A percentile compares a stretch with the other conserved stretches of the same genome.
phyloP scores from a whole-genome alignment of 1,140 invertebrate species.

The Platorchestia sp. region DNA sequence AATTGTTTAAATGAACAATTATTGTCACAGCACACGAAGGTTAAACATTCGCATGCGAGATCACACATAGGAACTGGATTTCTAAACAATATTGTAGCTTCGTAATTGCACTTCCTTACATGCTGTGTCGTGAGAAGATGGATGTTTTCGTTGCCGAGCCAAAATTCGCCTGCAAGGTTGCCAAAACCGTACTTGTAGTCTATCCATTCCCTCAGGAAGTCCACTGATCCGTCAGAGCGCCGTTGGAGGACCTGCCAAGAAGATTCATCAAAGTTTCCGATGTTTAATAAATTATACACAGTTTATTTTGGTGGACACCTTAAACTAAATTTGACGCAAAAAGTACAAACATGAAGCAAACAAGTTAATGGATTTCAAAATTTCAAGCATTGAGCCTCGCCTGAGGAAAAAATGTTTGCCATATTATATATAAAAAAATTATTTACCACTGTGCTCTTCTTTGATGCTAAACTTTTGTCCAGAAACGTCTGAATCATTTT shows the following conservation, averaged over 20 bases:
- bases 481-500: no score
- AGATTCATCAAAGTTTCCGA: background rate
- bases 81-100: background rate
- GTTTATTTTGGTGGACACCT: no score
- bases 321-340: no score
- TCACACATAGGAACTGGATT: background rate
- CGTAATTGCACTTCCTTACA: conserved; percentile 60
- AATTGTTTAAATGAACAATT: no score
- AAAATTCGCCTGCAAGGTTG: conserved; percentile 77
- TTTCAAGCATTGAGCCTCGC: no score
- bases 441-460: no score
- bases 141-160: conserved; percentile 77
- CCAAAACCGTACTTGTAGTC: conserved; percentile 80
- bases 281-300: no score
- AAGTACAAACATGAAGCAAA: background rate
- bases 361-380: background rate
- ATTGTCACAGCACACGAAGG: no score
- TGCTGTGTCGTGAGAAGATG: conserved; percentile 75
- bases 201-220: conserved; percentile 78
- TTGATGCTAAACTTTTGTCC: no score
- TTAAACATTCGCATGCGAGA: background rate
- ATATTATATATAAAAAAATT: no score
- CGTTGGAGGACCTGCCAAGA: conserved; percentile 74
- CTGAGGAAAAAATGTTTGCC: no score
- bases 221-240: conserved; percentile 76